Percentiles rank a stretch among this genome's conserved stretches.
Conservation (phyloP, 1,140 invertebrate species). For the Drosophila insularis region DNA sequence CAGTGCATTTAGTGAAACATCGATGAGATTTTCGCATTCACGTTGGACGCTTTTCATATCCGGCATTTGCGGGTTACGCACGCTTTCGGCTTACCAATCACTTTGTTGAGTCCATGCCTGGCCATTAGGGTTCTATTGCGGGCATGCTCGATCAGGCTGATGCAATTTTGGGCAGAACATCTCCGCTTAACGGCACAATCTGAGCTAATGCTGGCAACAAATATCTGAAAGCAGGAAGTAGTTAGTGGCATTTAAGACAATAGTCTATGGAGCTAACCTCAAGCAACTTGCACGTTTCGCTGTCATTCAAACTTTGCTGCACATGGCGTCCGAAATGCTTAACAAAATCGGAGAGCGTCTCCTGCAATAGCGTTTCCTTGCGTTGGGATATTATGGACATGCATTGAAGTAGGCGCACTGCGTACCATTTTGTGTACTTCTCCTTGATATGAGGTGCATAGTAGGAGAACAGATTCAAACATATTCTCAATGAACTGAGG, state of each 20-base stretch:
- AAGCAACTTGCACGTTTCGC: constrained; percentile 84
- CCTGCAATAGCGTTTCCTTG: constrained; percentile 89
- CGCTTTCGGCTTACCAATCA: constrained; percentile 67
- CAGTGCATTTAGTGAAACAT: constrained; percentile 33
- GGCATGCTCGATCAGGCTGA: constrained; percentile 78
- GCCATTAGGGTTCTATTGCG: constrained; percentile 75
- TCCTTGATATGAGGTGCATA: constrained; percentile 88
- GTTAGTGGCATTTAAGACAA: constrained; percentile 2
- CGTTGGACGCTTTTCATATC: constrained; percentile 47
- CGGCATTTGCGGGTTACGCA: constrained; percentile 24
- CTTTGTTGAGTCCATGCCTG: constrained; percentile 72
- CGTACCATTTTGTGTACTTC: constrained; percentile 89
- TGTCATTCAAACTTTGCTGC: constrained; percentile 89
- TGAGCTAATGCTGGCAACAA: constrained; percentile 65
- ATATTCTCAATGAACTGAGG: constrained; percentile 87
- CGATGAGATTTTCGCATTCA: constrained; percentile 19
- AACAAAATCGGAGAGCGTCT: constrained; percentile 87
- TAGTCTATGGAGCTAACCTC: constrained; percentile 80
- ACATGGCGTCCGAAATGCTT: constrained; percentile 88
- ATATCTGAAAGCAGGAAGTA: constrained; percentile 44
- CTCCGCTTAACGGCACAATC: constrained; percentile 79
- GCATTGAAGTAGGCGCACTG: constrained; percentile 88
- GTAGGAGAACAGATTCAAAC: constrained; percentile 89
- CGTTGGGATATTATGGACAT: constrained; percentile 87
- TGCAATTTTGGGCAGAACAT: constrained; percentile 81